Percentiles rank a stretch among this genome's conserved stretches.
phyloP scores from a whole-genome alignment of 2,113 vertebrate species.

The Podarcis raffonei region DNA sequence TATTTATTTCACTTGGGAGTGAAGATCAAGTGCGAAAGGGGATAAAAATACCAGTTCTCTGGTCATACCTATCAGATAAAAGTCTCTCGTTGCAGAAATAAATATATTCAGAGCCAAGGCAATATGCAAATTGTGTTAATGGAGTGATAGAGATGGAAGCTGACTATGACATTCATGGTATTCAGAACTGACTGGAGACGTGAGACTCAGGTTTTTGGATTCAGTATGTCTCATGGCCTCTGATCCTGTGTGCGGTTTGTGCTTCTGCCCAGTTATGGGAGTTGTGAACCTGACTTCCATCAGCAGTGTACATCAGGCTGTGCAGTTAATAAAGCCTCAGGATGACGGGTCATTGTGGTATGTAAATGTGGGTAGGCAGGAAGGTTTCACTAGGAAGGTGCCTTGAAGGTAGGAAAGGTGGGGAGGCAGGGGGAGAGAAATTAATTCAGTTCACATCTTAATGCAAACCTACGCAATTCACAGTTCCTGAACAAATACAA shows the following conservation, averaged over 20 bases:
- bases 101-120: not conserved
- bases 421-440: too few species aligned
- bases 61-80: not conserved
- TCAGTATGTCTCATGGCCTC: not conserved
- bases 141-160: not conserved
- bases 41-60: not conserved
- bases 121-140: too few species aligned
- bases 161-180: not conserved
- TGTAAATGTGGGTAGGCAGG: not conserved
- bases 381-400: not conserved
- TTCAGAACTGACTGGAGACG: not conserved
- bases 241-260: constrained; percentile 9
- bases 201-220: not conserved
- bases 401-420: not conserved
- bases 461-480: too few species aligned
- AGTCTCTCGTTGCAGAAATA: not conserved
- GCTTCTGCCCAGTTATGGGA: not conserved
- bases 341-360: constrained; percentile 6
- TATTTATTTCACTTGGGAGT: not conserved
- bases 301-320: not conserved
- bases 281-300: not conserved
- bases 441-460: too few species aligned
- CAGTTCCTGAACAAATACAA: too few species aligned
- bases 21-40: not conserved
- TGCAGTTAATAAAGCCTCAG: not conserved